These are phyloP conservation scores for Coptodon bakossiorum DNA, from an alignment of 2,113 vertebrate species.

Conservation along the genomic window DNA sequence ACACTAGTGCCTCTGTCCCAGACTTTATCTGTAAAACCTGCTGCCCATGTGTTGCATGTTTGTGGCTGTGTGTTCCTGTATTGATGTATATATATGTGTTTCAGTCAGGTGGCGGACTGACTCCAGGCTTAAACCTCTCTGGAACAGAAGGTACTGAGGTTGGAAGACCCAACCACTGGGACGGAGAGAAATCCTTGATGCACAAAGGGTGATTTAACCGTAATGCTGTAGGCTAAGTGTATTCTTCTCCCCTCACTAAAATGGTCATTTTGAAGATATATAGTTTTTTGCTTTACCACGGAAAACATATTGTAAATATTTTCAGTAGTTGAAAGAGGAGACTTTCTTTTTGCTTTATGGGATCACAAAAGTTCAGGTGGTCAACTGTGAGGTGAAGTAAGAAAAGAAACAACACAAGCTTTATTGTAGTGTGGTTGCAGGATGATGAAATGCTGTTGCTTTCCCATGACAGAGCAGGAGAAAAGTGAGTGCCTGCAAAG, in stretches of 20 bases:
- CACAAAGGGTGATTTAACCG: not conserved
- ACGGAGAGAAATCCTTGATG: not conserved
- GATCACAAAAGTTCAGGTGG: constrained; percentile 17
- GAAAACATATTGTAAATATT: not conserved
- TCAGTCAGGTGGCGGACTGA: not conserved
- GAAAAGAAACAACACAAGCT: not conserved
- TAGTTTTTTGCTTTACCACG: not conserved
- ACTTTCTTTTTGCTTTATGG: not conserved
- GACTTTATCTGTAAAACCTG: constrained; percentile 27
- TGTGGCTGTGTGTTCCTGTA: not conserved
- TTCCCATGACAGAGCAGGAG: constrained; percentile 25
- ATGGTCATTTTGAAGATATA: not conserved
- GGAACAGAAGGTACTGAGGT: not conserved
- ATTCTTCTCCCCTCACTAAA: not conserved
- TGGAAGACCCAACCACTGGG: not conserved
- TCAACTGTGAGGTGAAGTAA: not conserved
- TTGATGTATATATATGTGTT: not conserved
- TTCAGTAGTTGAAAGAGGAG: not conserved
- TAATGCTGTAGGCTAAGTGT: not conserved
- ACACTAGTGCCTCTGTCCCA: constrained; percentile 30
- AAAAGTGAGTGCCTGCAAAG: not conserved
- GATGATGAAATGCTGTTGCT: constrained; percentile 28
- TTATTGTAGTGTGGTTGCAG: not conserved
- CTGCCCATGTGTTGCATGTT: constrained; percentile 1
- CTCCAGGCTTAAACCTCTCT: constrained; percentile 12